These are phyloP conservation scores for Cataglyphis livida DNA, from an alignment of 2,888 invertebrate species.

Conservation along the genomic window DNA sequence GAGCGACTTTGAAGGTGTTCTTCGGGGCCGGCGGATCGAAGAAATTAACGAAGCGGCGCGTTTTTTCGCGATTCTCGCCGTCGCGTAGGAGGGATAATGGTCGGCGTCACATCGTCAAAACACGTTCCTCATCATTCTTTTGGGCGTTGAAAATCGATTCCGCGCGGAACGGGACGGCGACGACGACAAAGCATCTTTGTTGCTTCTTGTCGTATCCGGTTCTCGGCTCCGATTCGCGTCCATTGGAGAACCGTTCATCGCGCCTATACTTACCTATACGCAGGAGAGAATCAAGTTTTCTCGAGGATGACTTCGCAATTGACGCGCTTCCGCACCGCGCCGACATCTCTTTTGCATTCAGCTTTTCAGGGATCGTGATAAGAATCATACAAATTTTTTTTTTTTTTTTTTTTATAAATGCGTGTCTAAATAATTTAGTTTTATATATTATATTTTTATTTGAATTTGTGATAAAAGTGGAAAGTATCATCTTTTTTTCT, in stretches of 20 bases:
- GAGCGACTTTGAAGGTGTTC: constrained; percentile 44
- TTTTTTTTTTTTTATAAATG: neutral
- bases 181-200: constrained; percentile 16
- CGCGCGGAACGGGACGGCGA: constrained; percentile 39
- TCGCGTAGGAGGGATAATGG: constrained; percentile 56
- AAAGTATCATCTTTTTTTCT: neutral
- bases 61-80: constrained; percentile 28
- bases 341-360: neutral
- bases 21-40: constrained; percentile 48
- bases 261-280: constrained; percentile 9
- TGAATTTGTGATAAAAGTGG: neutral
- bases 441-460: neutral
- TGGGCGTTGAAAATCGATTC: constrained; percentile 61
- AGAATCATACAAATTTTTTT: neutral
- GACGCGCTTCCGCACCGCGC: neutral
- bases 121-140: constrained; percentile 34
- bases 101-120: constrained; percentile 56
- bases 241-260: constrained; percentile 61
- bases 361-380: neutral
- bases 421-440: neutral
- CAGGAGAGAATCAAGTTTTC: constrained; percentile 4
- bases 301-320: constrained; percentile 41
- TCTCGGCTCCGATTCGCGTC: constrained; percentile 45
- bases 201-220: constrained; percentile 41
- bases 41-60: constrained; percentile 58